Conservation (phyloP, 2,888 invertebrate species). For the Macaria notata region DNA sequence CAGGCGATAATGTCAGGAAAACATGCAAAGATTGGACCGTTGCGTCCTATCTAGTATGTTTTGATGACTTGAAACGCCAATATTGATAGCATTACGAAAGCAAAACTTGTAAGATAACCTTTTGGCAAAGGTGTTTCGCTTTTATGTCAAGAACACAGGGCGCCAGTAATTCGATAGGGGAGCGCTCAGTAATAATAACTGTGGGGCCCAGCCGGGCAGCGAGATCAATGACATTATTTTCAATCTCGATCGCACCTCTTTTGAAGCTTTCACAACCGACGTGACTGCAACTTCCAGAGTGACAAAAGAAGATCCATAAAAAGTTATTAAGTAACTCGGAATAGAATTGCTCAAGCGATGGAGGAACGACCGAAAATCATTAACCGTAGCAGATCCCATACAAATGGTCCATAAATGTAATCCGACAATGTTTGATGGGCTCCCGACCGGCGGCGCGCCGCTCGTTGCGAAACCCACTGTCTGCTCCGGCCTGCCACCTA, state of each 20-base stretch:
- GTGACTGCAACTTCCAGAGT: constrained; percentile 30
- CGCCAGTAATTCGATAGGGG: constrained; percentile 54
- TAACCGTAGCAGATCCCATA: constrained; percentile 73
- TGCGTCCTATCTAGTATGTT: no score
- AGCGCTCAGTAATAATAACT: constrained; percentile 53
- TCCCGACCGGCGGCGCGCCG: constrained; percentile 44
- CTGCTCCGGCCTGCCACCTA: constrained; percentile 29
- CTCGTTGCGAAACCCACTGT: constrained; percentile 55
- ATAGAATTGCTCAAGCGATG: constrained; percentile 57
- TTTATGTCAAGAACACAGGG: constrained; percentile 53
- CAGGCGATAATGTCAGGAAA: constrained; percentile 43
- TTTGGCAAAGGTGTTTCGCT: constrained; percentile 43
- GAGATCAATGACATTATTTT: constrained; percentile 37
- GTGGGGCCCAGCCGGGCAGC: constrained; percentile 31
- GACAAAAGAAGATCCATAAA: constrained; percentile 43
- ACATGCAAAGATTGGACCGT: constrained; percentile 36
- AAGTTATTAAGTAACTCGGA: constrained; percentile 56
- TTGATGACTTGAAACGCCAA: constrained; percentile 16
- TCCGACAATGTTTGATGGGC: constrained; percentile 72
- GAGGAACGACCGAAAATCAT: constrained; percentile 63
- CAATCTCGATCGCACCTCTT: constrained; percentile 26
- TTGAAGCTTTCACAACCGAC: constrained; percentile 28
- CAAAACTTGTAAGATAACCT: constrained; percentile 46
- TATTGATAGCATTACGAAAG: constrained; percentile 33
- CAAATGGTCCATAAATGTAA: constrained; percentile 75